Base-by-base conservation (phyloP, 1,140 invertebrate genomes). In the Pemphigus obesinymphae region DNA sequence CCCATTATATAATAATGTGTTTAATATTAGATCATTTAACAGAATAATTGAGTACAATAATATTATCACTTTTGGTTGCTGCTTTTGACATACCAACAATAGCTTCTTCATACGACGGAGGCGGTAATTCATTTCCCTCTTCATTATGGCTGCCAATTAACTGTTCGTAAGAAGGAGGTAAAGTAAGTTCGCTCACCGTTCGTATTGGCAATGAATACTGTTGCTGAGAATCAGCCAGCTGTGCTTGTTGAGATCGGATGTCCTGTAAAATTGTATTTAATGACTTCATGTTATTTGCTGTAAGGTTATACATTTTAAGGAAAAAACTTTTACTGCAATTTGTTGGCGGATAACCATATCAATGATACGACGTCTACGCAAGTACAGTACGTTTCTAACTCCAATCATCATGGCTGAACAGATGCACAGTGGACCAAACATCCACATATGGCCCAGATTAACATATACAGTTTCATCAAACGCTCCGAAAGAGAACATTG, bases 321-420 rank as follows among this genome's bases (percentile, higher is more conserved):
- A n/a, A n/a, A n/a, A n/a, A n/a, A n/a, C 90, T 86, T 90, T 89
- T 76, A 91, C 88, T 82, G 91, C 87, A 76, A 90, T 89, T 84
- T 90, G 88, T 84, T 91, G 90, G 83, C 90, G 89, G 23, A 91
- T 86, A 50, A 92, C 88, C 89, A 92, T 90, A 85, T 91, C 89
- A 80, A 92, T 90, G 55, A 92, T 89, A 85, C 90, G 91, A 85
- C 91, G 91, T 85, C 90, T 89, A 83, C 91, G 86, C 68, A 92
- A 87, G 86, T 92, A 92, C 45, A 92, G 85, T 87, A 91, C 90
- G 85, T 90, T 91, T 85, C 91, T 92, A 3, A 91, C 90, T 66
- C 90, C 91, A 48, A 92, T 89, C 91, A 92, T 91, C 84, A 91
- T 88, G 72, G 91, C 91, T 53, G 90, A 91, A 87, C 90, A 90